A percentile compares a stretch with the other conserved stretches of the same genome.
phyloP scores from a whole-genome alignment of 2,797 vertebrate genomes.

The Calcarius lapponicus region DNA sequence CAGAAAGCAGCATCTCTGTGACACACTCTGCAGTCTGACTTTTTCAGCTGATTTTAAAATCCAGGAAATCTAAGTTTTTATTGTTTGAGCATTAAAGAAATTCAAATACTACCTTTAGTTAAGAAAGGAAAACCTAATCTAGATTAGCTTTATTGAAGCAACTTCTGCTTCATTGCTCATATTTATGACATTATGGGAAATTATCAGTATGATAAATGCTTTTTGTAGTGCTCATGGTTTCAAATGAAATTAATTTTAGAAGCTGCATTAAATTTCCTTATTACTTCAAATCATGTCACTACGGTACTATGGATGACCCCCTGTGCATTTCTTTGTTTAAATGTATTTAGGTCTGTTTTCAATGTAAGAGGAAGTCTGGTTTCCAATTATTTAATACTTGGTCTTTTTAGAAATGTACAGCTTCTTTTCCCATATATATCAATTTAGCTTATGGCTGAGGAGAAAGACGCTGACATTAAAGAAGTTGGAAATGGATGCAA shows the following conservation, averaged over 20 bases:
- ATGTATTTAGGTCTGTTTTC: background rate
- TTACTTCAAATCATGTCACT: constrained; percentile 13
- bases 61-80: background rate
- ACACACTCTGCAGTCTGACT: background rate
- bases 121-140: background rate
- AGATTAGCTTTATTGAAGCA: background rate
- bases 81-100: background rate
- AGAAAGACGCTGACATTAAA: background rate
- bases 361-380: background rate
- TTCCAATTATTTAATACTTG: background rate
- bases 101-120: background rate
- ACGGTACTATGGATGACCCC: background rate
- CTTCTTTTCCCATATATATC: background rate
- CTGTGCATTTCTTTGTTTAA: background rate
- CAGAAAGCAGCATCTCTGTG: background rate
- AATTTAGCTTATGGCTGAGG: background rate
- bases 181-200: background rate
- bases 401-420: background rate
- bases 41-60: background rate
- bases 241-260: constrained; percentile 40
- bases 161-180: background rate
- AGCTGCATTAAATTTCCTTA: constrained; percentile 23
- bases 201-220: constrained; percentile 17
- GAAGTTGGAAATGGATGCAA: background rate
- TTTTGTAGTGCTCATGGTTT: constrained; percentile 1